Evolutionary conservation across 2,113 vertebrate genomes (phyloP).

Genomic region (Gallinago jamesoni): DNA sequence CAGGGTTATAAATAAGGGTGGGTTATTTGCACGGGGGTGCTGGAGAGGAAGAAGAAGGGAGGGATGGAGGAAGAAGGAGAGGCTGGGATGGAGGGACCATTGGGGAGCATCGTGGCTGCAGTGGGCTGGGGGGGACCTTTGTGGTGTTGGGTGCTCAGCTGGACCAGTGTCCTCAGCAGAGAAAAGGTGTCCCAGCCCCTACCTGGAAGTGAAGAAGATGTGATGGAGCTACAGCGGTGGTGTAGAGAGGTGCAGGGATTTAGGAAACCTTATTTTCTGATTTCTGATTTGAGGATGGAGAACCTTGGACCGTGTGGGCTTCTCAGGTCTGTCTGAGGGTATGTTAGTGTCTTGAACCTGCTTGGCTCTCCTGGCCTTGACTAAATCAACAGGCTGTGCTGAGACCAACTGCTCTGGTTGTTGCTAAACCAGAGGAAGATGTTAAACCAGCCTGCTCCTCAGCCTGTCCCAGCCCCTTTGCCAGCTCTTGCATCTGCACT

Average conservation of each 20-base stretch:
- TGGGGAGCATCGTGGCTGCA: rapidly evolving
- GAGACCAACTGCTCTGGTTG: background rate
- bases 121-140: background rate
- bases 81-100: background rate
- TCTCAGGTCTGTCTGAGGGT: background rate
- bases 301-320: background rate
- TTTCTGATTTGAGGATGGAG: background rate
- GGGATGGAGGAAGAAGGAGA: too few relatives aligned
- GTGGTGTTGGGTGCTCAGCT: background rate
- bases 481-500: background rate
- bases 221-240: background rate
- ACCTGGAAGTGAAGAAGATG: too few relatives aligned
- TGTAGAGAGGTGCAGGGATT: background rate
- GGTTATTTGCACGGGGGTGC: background rate
- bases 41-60: background rate
- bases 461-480: background rate
- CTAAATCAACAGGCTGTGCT: background rate
- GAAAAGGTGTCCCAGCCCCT: background rate
- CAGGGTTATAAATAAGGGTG: background rate
- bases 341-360: background rate
- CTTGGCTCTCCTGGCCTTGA: background rate
- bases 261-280: background rate
- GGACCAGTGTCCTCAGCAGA: background rate
- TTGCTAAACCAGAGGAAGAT: background rate
- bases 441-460: background rate